Base-by-base conservation (phyloP, 2,888 invertebrate species). In the Phalera bucephala region DNA sequence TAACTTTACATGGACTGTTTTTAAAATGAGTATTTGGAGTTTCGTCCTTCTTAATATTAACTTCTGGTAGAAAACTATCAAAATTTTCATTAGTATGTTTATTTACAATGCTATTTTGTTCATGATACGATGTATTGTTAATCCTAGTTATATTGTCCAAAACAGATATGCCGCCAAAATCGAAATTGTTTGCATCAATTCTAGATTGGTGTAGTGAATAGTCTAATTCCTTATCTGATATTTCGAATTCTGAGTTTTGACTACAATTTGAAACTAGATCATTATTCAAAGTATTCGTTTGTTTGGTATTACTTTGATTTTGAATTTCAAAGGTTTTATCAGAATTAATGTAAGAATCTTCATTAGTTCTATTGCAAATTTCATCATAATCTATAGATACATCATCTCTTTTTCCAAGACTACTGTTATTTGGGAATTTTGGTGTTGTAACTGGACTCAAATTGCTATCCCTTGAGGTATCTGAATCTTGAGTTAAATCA, bases 221-320 rank as follows among this genome's bases (percentile, higher is more conserved):
- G 60, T 93, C 91, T 12, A 93, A 73, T 79, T 93, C 93, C 52
- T 91, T 91, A 59, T 93, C 93, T 26, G 90, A 91, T 40, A 91
- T 76, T 42, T 76, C 65, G 52, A 85, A 82, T 54, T 75, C 71
- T 6, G 72, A 72, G 34, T 53, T 48, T 50, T 73, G 69, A 56
- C 73, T 81, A 1, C 52, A 57, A 46, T 50, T 60, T n/a, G 46
- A 30, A 23, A 38, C 40, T 10, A 37, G 33, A 34, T 40, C 30
- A 31, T 58, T 46, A 31, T 46, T 19, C 26, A 11, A 14, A 21
- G 32, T 28, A 19, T 27, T 10, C 1, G 38, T 33, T 31, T 47
- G 29, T 23, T 40, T 3, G 10, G 35, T 27, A 21, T 21, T 21
- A 8, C n/a, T 21, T 4, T 7, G 8, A 21, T 21, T 21, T 8